A percentile compares a stretch with the other conserved stretches of the same genome.
These are phyloP conservation scores for Agriotes lineatus DNA, from an alignment of 2,888 invertebrate species.

Conservation along the genomic window DNA sequence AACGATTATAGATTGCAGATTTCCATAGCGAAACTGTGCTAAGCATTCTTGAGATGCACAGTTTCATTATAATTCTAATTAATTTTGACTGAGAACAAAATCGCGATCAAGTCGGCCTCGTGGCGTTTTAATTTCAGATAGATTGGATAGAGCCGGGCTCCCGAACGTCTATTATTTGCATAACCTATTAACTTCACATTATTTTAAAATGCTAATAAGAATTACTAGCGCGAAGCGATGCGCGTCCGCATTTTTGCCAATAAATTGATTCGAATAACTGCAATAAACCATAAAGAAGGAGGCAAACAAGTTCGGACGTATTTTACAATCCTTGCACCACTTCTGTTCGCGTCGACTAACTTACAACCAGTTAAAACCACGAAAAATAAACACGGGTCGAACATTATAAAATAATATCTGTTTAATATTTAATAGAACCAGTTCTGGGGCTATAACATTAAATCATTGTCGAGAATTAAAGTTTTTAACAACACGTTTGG, in stretches of 20 bases:
- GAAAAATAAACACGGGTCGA: constrained; percentile 57
- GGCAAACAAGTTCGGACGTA: constrained; percentile 55
- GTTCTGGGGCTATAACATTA: constrained; percentile 59
- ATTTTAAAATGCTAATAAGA: constrained; percentile 15
- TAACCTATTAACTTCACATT: constrained; percentile 9
- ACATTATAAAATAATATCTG: constrained; percentile 62
- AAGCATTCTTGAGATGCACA: background rate
- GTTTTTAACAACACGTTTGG: constrained; percentile 59
- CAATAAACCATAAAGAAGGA: constrained; percentile 45
- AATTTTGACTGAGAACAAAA: background rate
- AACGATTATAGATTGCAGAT: too few relatives aligned
- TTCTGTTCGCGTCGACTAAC: constrained; percentile 53
- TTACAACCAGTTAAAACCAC: constrained; percentile 50
- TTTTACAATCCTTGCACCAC: constrained; percentile 58
- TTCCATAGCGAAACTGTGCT: too few relatives aligned
- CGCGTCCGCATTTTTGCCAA: background rate
- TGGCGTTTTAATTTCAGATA: background rate
- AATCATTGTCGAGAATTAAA: constrained; percentile 63
- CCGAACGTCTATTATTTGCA: constrained; percentile 3
- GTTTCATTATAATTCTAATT: background rate
- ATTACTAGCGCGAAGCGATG: constrained; percentile 5
- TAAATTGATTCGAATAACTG: constrained; percentile 20
- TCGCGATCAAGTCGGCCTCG: background rate
- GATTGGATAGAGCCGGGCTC: constrained; percentile 6
- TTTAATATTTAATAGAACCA: constrained; percentile 64